Evolutionary conservation across 2,888 invertebrate genomes (phyloP).

Genomic region (Diadegma fenestrale): DNA sequence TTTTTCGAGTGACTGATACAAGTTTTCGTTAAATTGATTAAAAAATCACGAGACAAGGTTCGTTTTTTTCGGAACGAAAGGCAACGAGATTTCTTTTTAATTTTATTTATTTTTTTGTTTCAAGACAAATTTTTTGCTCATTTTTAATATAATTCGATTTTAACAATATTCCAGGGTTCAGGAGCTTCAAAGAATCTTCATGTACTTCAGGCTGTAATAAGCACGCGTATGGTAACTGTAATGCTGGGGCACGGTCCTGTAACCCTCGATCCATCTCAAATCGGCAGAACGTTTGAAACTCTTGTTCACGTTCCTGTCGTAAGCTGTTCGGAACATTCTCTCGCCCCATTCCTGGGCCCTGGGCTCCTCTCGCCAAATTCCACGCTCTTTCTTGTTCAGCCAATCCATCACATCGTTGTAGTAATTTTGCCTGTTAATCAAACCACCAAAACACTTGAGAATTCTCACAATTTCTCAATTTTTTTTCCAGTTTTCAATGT

Average conservation of each 20-base stretch:
- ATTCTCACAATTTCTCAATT: no score
- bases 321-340: slow-evolving; percentile 91
- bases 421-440: slow-evolving; percentile 89
- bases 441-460: background rate
- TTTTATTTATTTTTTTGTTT: background rate
- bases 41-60: background rate
- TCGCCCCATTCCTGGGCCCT: slow-evolving; percentile 95
- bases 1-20: background rate
- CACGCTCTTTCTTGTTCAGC: slow-evolving; percentile 91
- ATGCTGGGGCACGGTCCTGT: slow-evolving; percentile 78
- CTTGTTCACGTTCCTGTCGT: slow-evolving; percentile 77
- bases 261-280: slow-evolving; percentile 79
- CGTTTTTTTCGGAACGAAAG: background rate
- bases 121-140: slow-evolving; percentile 29
- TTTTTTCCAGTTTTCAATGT: no score
- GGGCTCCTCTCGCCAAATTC: slow-evolving; percentile 90
- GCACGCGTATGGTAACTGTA: slow-evolving; percentile 84
- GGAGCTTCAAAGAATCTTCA: slow-evolving; percentile 78
- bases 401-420: slow-evolving; percentile 94
- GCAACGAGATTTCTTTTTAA: background rate
- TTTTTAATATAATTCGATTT: slow-evolving; percentile 7
- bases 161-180: slow-evolving; percentile 4
- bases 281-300: slow-evolving; percentile 81
- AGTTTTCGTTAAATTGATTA: background rate
- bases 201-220: slow-evolving; percentile 83